Evolutionary conservation across 2,113 vertebrate species (phyloP).

Genomic region (Mionectes macconnelli): DNA sequence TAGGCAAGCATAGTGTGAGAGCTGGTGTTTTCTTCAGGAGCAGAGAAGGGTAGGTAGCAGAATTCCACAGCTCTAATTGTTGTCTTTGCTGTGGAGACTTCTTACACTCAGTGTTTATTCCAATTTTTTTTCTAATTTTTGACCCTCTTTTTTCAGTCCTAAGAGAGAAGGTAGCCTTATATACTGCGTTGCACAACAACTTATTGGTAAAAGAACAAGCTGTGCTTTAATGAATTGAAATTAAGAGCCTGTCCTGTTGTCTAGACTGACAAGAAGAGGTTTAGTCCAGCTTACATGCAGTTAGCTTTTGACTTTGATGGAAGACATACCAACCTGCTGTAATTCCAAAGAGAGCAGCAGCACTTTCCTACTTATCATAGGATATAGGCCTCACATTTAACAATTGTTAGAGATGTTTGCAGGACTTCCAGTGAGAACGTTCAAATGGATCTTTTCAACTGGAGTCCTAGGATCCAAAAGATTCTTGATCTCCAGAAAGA

Average conservation of each 20-base stretch:
- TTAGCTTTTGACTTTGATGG: neutral
- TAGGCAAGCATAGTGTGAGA: fast-evolving
- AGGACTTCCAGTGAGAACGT: neutral
- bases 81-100: neutral
- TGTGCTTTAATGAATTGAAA: neutral
- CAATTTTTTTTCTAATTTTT: neutral
- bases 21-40: neutral
- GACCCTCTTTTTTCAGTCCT: neutral
- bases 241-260: neutral
- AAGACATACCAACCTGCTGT: neutral
- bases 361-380: neutral
- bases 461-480: neutral
- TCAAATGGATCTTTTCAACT: neutral
- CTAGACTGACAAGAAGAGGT: neutral
- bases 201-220: neutral
- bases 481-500: neutral
- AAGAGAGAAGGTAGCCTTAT: neutral
- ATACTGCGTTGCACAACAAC: neutral
- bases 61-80: neutral
- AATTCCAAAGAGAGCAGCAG: neutral
- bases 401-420: neutral
- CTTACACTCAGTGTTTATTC: neutral
- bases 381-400: neutral
- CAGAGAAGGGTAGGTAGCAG: neutral
- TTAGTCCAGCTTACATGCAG: neutral